Conservation (phyloP, 2,797 vertebrate species). For the Siniperca scherzeri region DNA sequence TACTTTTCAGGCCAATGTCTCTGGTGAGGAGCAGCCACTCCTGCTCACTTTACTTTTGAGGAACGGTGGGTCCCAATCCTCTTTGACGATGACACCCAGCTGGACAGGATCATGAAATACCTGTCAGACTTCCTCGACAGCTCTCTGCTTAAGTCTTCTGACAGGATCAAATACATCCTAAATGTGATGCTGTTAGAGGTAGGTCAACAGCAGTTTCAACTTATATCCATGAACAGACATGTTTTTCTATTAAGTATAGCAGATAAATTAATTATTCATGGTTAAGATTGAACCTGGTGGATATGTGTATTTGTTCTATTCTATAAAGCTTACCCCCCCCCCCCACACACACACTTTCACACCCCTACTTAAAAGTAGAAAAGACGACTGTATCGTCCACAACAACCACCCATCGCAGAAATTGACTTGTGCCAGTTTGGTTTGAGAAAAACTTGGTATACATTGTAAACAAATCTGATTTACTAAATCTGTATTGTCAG, state of each 20-base stretch:
- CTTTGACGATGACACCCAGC: background rate
- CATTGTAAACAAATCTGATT: too few species aligned
- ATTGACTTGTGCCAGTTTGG: too few species aligned
- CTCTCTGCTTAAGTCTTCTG: background rate
- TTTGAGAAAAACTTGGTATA: too few species aligned
- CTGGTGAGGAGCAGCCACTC: background rate
- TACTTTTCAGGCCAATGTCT: background rate
- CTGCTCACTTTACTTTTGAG: background rate
- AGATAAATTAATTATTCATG: background rate
- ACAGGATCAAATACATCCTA: constrained; percentile 9
- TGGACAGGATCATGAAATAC: background rate
- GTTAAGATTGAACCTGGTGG: too few species aligned
- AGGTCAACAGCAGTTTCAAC: background rate
- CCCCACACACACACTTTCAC: too few species aligned
- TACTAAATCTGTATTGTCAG: background rate
- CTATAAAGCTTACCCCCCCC: too few species aligned
- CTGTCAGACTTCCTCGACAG: background rate
- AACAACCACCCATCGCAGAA: too few species aligned
- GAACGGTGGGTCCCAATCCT: background rate
- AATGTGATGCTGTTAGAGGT: constrained; percentile 15
- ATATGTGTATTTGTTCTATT: too few species aligned
- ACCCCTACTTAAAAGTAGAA: too few species aligned
- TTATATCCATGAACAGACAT: background rate
- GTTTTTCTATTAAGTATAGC: too few species aligned
- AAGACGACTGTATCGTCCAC: too few species aligned